Conservation (phyloP, 1,140 invertebrate species). For the Tetraneura akinire region DNA sequence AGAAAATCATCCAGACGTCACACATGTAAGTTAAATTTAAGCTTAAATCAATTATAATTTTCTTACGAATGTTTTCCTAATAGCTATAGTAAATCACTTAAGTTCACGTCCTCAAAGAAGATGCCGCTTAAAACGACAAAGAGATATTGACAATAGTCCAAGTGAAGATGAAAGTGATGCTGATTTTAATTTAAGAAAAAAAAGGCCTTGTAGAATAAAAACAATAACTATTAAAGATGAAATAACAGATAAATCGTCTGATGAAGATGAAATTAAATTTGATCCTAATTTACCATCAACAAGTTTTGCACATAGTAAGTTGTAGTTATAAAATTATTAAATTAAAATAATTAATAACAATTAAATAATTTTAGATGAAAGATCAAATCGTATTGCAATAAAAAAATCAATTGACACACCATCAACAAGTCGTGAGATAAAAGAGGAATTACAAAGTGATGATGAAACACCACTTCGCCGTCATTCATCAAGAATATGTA, state of each 20-base stretch:
- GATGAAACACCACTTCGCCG: constrained; percentile 34
- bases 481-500: constrained; percentile 42
- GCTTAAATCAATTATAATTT: not conserved
- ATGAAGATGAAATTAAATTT: constrained; percentile 43
- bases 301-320: constrained; percentile 49
- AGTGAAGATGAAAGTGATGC: constrained; percentile 38
- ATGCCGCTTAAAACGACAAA: constrained; percentile 37
- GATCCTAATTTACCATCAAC: constrained; percentile 49
- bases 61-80: not conserved
- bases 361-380: constrained; percentile 30
- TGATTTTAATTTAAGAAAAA: constrained; percentile 33
- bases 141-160: constrained; percentile 12
- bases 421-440: constrained; percentile 22
- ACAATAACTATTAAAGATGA: constrained; percentile 16
- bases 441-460: constrained; percentile 36
- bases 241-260: constrained; percentile 26
- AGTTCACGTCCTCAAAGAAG: constrained; percentile 46
- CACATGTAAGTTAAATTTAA: constrained; percentile 17
- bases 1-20: constrained; percentile 7
- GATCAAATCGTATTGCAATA: not conserved
- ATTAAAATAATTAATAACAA: not conserved
- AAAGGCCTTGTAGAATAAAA: constrained; percentile 6
- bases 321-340: constrained; percentile 15
- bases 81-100: constrained; percentile 31
- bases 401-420: constrained; percentile 22